Percentiles rank a stretch among this genome's conserved stretches.
Evolutionary conservation across 1,140 invertebrate genomes (phyloP).

Genomic region (Atta colombica): DNA sequence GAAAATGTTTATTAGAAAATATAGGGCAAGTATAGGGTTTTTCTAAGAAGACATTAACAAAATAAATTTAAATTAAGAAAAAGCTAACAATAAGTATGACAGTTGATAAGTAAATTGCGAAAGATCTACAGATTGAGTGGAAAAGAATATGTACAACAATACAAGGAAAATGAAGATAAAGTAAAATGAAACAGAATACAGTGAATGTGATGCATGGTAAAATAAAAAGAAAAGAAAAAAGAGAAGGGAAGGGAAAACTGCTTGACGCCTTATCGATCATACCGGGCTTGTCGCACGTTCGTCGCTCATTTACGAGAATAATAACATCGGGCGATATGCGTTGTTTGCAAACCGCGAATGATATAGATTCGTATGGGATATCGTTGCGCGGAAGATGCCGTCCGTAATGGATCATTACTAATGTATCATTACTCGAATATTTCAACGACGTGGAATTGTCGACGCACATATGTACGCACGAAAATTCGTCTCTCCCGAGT

Average conservation of each 20-base stretch:
- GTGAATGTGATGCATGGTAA: too few species aligned
- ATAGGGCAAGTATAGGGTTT: too few species aligned
- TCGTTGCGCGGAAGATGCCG: background rate
- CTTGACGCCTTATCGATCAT: constrained; percentile 20
- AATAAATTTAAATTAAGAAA: too few species aligned
- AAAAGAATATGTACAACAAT: too few species aligned
- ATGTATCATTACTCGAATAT: constrained; percentile 27
- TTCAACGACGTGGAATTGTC: background rate
- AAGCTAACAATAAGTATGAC: too few species aligned
- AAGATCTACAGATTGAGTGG: too few species aligned
- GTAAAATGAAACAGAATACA: too few species aligned
- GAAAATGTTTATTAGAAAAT: too few species aligned
- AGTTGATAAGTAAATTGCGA: too few species aligned
- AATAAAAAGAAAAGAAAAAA: background rate
- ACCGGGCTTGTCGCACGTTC: background rate
- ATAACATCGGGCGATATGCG: background rate
- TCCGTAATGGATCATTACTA: background rate
- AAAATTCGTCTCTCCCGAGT: constrained; percentile 31
- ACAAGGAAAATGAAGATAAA: too few species aligned
- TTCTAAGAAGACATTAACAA: too few species aligned
- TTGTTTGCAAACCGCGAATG: background rate
- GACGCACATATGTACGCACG: background rate
- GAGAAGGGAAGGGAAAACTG: background rate
- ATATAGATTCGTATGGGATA: constrained; percentile 28
- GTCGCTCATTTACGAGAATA: constrained; percentile 31